Conservation (phyloP, 2,113 vertebrate genomes). For the Macrotus californicus region DNA sequence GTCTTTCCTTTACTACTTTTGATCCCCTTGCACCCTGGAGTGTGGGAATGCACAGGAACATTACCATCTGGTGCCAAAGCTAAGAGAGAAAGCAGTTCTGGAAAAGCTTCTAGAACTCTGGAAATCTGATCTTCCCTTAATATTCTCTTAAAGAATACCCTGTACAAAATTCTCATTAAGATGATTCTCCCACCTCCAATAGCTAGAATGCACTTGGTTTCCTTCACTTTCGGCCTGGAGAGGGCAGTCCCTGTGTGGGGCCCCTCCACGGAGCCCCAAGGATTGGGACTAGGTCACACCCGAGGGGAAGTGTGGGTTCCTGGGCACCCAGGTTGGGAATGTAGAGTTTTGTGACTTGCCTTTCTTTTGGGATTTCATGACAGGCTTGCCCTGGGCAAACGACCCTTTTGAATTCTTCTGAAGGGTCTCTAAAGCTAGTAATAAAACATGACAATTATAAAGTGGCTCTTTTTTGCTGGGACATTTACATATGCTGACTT, state of each 20-base stretch:
- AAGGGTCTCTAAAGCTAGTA: background rate
- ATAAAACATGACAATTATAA: background rate
- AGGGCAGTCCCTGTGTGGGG: background rate
- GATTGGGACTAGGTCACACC: background rate
- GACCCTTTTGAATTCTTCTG: background rate
- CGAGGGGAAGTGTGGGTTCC: fast-evolving
- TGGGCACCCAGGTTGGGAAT: fast-evolving
- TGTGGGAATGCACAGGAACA: background rate
- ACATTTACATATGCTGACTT: background rate
- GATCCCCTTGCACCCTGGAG: background rate
- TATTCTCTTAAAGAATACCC: background rate
- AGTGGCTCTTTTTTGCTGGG: background rate
- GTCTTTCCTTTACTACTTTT: background rate
- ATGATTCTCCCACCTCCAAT: background rate
- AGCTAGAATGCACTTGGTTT: background rate
- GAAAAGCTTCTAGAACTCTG: background rate
- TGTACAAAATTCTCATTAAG: background rate
- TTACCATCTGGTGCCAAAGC: background rate
- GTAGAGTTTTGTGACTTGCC: background rate
- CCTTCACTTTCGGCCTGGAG: background rate
- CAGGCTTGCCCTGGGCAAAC: background rate
- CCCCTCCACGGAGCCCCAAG: background rate
- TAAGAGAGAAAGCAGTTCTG: background rate
- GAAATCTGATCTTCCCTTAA: background rate
- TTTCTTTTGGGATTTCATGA: background rate